These are phyloP conservation scores for Hozukius guyotensis DNA, from an alignment of 2,797 vertebrate genomes.

Conservation along the genomic window DNA sequence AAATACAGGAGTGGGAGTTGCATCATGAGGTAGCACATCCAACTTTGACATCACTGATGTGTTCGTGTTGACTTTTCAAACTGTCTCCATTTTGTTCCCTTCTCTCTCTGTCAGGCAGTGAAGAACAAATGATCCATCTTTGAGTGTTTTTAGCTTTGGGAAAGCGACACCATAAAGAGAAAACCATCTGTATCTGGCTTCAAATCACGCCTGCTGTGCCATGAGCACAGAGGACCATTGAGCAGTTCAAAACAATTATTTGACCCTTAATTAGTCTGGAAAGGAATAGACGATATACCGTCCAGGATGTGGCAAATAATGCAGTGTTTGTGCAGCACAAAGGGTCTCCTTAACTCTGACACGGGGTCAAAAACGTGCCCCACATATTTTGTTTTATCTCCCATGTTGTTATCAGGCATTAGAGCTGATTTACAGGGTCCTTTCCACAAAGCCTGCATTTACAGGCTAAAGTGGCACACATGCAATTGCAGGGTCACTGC, in stretches of 20 bases:
- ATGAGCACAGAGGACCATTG: constrained; percentile 56
- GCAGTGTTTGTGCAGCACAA: constrained; percentile 56
- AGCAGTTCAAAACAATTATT: constrained; percentile 49
- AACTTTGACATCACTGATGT: constrained; percentile 35
- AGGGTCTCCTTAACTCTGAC: constrained; percentile 59
- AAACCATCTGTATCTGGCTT: constrained; percentile 41
- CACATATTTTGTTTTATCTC: constrained; percentile 71
- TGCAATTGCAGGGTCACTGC: constrained; percentile 74
- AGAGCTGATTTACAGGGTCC: constrained; percentile 67
- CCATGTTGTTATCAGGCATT: constrained; percentile 68
- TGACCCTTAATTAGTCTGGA: constrained; percentile 66
- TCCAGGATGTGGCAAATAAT: constrained; percentile 60
- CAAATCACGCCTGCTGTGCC: constrained; percentile 30
- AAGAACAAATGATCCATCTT: constrained; percentile 19
- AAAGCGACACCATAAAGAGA: constrained; percentile 28
- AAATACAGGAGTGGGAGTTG: constrained; percentile 29
- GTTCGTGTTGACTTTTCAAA: constrained; percentile 28
- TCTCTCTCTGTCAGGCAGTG: not conserved
- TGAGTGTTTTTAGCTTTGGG: not conserved
- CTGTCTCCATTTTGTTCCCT: constrained; percentile 21
- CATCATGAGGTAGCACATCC: constrained; percentile 36
- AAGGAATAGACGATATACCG: constrained; percentile 37
- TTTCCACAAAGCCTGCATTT: constrained; percentile 80
- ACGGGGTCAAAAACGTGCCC: constrained; percentile 54
- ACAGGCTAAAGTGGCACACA: constrained; percentile 74